phyloP scores from a whole-genome alignment of 2,113 vertebrate species.

The Corvus moneduloides region DNA sequence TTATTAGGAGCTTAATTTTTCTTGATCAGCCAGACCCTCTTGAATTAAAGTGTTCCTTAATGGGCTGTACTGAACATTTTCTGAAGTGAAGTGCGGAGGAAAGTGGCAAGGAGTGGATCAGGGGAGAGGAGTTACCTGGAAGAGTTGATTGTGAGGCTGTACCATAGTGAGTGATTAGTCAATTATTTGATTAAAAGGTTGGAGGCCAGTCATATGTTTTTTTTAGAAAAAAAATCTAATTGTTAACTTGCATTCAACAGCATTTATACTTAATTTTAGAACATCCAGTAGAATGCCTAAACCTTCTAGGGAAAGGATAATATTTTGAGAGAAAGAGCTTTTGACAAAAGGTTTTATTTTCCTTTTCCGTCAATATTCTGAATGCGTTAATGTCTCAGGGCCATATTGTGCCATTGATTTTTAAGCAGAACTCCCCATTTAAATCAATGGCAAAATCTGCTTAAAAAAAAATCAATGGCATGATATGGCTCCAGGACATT shows the following conservation, averaged over 20 bases:
- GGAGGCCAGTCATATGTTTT: conserved; percentile 46
- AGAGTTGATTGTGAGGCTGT: conserved; percentile 74
- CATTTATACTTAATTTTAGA: conserved; percentile 53
- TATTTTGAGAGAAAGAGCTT: conserved; percentile 44
- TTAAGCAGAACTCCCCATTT: conserved; percentile 53
- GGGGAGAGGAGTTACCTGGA: conserved; percentile 62
- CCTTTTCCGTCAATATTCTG: conserved; percentile 49
- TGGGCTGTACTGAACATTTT: conserved; percentile 66
- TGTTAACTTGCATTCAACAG: conserved; percentile 51
- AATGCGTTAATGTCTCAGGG: conserved; percentile 53
- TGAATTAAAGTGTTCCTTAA: conserved; percentile 80
- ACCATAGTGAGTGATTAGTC: conserved; percentile 79
- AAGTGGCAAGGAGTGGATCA: neutral
- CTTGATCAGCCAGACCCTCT: conserved; percentile 87
- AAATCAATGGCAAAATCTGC: conserved; percentile 63
- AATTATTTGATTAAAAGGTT: conserved; percentile 88
- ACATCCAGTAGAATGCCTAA: conserved; percentile 16
- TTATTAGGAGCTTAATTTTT: conserved; percentile 95
- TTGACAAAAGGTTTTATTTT: conserved; percentile 45
- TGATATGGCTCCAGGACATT: conserved; percentile 46
- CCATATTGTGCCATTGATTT: conserved; percentile 62
- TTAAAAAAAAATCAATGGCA: conserved; percentile 63
- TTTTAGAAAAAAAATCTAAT: neutral
- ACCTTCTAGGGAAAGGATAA: conserved; percentile 30
- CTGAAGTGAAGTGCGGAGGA: conserved; percentile 43